Evolutionary conservation across 30 jellyfish, hydroid and myxozoan genomes (phyloP), one percentile per base, ranked within the genome.

Genomic region (Aurelia sp.): DNA sequence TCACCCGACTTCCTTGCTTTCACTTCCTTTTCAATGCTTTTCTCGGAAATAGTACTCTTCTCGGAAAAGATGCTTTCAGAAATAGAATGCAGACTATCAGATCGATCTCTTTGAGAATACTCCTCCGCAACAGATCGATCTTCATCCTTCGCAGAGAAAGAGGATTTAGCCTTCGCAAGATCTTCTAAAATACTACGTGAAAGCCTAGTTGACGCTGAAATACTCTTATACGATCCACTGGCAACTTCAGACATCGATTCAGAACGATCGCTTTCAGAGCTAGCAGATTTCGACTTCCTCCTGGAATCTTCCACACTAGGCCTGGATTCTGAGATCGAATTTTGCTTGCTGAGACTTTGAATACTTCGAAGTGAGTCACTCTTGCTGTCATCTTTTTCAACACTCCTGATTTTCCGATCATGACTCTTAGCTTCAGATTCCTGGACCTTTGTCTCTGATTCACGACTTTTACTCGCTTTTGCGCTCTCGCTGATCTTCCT

Each of bases 11-110:
- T n/a, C 68, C 17, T 13, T 16, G 86, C 21, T 53, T 74, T 57
- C 40, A 60, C 71, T 62, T 78, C 89, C 40, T 63, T 81, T 12
- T 78, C 79, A 4, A 69, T 47, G 31, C 91, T 70, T 69, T 71
- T 78, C 7, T 71, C 79, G 22, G 92, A 71, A 21, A 70, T 22
- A 60, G 69, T 70, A 59, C 78, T 82, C 79, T 71, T 78, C 15
- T 71, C 79, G 22, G 92, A 71, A 21, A 70, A 57, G 71, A 83
- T 70, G 68, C 78, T 83, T 19, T 83, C 92, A 35, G 92, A 62
- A 31, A 62, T 50, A 13, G 85, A 70, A 8, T 19, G 79, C 20
- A 67, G 73, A 60, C 87, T 83, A 57, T 72, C 86, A 17, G 92
- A 72, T 13, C 62, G 78, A 40, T 83, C 86, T 0, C 30, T 73